A percentile compares a stretch with the other conserved stretches of the same genome.
phyloP scores from a whole-genome alignment of 2,797 vertebrate genomes.

The Semaprochilodus insignis region DNA sequence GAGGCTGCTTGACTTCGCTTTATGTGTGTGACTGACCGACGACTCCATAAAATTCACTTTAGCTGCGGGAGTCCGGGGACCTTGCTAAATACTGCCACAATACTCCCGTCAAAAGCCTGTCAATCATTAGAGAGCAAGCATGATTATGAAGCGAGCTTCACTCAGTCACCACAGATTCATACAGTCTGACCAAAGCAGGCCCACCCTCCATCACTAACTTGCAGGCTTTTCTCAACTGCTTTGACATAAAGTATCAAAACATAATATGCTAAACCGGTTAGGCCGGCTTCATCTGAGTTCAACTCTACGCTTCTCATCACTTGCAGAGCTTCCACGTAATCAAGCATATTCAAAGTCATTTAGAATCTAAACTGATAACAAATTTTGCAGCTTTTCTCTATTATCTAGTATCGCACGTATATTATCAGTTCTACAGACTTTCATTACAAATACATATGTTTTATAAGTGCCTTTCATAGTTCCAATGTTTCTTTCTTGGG shows the following conservation, averaged over 20 bases:
- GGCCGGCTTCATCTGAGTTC: not conserved
- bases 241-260: slow-evolving; percentile 43
- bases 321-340: not conserved
- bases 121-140: slow-evolving; percentile 79
- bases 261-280: slow-evolving; percentile 10
- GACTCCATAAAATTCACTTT: slow-evolving; percentile 84
- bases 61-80: slow-evolving; percentile 80
- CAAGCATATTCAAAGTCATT: not conserved
- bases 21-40: slow-evolving; percentile 79
- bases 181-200: slow-evolving; percentile 26
- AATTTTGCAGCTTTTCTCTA: too few relatives aligned
- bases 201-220: slow-evolving; percentile 32
- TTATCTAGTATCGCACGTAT: too few relatives aligned
- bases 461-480: too few relatives aligned
- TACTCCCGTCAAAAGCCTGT: slow-evolving; percentile 83
- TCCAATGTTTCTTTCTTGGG: not conserved
- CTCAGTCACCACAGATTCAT: slow-evolving; percentile 42
- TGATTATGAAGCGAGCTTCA: slow-evolving; percentile 73
- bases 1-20: slow-evolving; percentile 77
- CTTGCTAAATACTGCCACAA: slow-evolving; percentile 83
- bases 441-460: too few relatives aligned
- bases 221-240: slow-evolving; percentile 35
- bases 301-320: not conserved
- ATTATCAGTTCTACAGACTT: too few relatives aligned
- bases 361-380: too few relatives aligned